Evolutionary conservation across 2,113 vertebrate species (phyloP), one percentile per base, ranked within the genome.

Genomic region (Nothoprocta perdicaria): DNA sequence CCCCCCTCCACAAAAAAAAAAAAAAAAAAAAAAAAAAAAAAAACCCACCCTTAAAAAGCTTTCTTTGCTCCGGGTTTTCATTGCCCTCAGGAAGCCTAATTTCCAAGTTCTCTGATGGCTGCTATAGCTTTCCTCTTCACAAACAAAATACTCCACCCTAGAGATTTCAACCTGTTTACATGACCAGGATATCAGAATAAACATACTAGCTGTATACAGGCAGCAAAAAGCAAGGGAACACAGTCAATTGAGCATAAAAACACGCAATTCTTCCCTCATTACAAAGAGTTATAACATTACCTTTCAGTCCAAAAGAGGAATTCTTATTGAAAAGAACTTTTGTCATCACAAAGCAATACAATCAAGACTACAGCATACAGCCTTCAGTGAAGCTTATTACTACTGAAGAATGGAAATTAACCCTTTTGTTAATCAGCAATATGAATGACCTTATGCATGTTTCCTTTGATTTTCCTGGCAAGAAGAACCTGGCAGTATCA

Each of bases 1-100:
- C 40, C 72, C 35, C 35, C 35, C 35, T 38, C 35, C 35, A 38
- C 35, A 38, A 38, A 38, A 38, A 84, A 81, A 68, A 72, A 85
- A 81, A 55, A 2, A 40, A 5, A 1, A 26, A 2, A 40, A 7
- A 1, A 1, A 40, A 7, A 1, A 26, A 2, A 40, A 7, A 1
- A 26, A 80, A 53, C n/a, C n/a, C n/a, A n/a, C n/a, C n/a, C 35
- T 38, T 38, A 2, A 40, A 7, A 1, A 26, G 21, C 11, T 22
- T 22, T 48, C 48, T 48, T n/a, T 31, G 45, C 29, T 67, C 29
- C 12, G 19, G 4, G 23, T 8, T 38, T 74, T 86, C 48, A 66
- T 84, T 55, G 8, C 15, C 50, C 10, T 50, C 31, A 82, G 35
- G 48, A 79, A 94, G 46, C 17, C 4, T 27, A 14, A 79, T 79